Conservation (phyloP, 1,140 invertebrate genomes). For the Acromyrmex echinatior region DNA sequence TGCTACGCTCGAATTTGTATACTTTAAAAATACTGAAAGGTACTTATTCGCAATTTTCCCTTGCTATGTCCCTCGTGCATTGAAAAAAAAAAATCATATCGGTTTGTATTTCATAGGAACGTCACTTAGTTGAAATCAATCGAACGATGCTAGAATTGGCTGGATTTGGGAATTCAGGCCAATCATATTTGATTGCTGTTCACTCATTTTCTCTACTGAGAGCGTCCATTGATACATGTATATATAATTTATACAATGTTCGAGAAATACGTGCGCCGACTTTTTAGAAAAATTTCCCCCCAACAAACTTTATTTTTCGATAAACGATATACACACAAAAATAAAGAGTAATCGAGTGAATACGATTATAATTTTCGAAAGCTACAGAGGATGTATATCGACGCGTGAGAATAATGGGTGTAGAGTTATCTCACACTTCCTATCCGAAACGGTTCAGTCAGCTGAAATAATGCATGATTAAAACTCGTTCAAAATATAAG, state of each 20-base stretch:
- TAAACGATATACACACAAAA: not conserved
- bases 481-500: constrained; percentile 24
- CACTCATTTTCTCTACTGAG: constrained; percentile 14
- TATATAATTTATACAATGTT: not conserved
- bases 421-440: constrained; percentile 39
- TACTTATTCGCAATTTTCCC: not conserved
- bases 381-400: constrained; percentile 18
- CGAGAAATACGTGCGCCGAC: not conserved
- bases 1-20: not conserved
- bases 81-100: not conserved
- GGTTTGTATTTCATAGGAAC: not conserved
- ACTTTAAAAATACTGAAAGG: not conserved
- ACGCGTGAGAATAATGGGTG: not conserved
- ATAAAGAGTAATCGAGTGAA: constrained; percentile 20
- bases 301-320: not conserved
- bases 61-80: not conserved
- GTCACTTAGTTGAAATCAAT: not conserved
- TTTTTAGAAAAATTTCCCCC: constrained; percentile 1
- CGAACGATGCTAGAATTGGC: not conserved
- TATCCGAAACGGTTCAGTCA: constrained; percentile 21
- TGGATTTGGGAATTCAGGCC: not conserved
- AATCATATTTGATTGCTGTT: constrained; percentile 3
- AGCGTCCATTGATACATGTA: not conserved
- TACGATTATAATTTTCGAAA: constrained; percentile 19
- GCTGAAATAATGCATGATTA: constrained; percentile 28